A percentile compares a stretch with the other conserved stretches of the same genome.
phyloP scores from a whole-genome alignment of 2,113 vertebrate species.

The Rhinolophus ferrumequinum region DNA sequence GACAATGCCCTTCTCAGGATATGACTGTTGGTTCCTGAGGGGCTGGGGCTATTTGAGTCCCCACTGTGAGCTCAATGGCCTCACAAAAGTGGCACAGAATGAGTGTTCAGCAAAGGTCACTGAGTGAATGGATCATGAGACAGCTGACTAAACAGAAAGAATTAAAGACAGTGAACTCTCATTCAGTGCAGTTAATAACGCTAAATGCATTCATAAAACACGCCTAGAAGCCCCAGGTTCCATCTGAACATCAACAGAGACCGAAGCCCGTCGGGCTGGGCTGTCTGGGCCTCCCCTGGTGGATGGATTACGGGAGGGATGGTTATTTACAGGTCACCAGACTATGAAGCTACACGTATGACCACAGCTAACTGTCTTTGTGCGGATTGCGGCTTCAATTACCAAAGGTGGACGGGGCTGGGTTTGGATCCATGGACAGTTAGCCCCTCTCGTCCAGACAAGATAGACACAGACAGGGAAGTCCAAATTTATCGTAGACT shows the following conservation, averaged over 20 bases:
- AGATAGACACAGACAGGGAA: neutral
- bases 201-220: neutral
- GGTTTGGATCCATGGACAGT: neutral
- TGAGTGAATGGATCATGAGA: neutral
- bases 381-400: neutral
- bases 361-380: neutral
- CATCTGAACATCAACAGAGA: neutral
- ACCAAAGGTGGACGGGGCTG: neutral
- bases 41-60: neutral
- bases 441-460: neutral
- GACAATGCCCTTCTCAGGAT: neutral
- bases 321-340: fast-evolving
- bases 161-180: neutral
- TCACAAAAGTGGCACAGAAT: neutral
- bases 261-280: neutral
- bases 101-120: neutral
- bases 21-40: neutral
- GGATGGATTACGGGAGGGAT: too few species aligned
- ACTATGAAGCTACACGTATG: too few species aligned
- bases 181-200: too few species aligned
- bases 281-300: neutral
- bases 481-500: neutral
- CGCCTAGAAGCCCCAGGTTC: neutral
- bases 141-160: neutral
- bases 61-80: fast-evolving